Conservation (phyloP, 2,888 invertebrate genomes). For the Thecophora atra region DNA sequence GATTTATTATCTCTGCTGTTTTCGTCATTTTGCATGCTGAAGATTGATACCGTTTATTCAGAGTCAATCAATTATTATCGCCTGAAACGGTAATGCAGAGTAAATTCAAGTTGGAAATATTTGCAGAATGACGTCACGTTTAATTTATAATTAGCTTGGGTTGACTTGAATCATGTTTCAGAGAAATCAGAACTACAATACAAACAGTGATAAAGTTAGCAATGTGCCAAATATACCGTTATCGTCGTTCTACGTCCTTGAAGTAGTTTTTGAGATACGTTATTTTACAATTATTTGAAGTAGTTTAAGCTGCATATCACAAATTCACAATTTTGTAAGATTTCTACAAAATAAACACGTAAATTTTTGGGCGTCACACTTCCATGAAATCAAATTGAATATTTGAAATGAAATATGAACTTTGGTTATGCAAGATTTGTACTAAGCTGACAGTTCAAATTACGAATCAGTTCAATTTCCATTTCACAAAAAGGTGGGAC, state of each 20-base stretch:
- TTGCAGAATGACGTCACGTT: slow-evolving; percentile 47
- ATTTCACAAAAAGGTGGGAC: slow-evolving; percentile 14
- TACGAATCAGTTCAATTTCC: slow-evolving; percentile 5
- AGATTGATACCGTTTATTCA: neutral
- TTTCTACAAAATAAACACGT: too few species aligned
- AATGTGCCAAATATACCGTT: slow-evolving; percentile 3
- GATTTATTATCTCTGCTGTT: slow-evolving; percentile 40
- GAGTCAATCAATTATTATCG: slow-evolving; percentile 29
- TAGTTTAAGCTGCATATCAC: neutral
- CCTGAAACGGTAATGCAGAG: slow-evolving; percentile 59
- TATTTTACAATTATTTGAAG: slow-evolving; percentile 29
- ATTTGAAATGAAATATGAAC: too few species aligned
- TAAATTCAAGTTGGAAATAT: slow-evolving; percentile 44
- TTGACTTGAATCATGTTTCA: neutral
- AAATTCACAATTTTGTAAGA: neutral
- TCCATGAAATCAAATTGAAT: too few species aligned
- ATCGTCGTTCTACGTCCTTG: slow-evolving; percentile 31
- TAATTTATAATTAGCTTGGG: slow-evolving; percentile 8
- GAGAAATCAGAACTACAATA: slow-evolving; percentile 1
- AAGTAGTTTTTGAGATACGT: too few species aligned
- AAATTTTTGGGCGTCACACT: too few species aligned
- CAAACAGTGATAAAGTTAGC: neutral
- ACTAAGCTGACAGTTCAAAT: too few species aligned
- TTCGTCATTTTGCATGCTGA: slow-evolving; percentile 23
- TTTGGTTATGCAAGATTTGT: too few species aligned